These are phyloP conservation scores for Agrilus biguttatus DNA, from an alignment of 2,888 invertebrate genomes.

Conservation along the genomic window DNA sequence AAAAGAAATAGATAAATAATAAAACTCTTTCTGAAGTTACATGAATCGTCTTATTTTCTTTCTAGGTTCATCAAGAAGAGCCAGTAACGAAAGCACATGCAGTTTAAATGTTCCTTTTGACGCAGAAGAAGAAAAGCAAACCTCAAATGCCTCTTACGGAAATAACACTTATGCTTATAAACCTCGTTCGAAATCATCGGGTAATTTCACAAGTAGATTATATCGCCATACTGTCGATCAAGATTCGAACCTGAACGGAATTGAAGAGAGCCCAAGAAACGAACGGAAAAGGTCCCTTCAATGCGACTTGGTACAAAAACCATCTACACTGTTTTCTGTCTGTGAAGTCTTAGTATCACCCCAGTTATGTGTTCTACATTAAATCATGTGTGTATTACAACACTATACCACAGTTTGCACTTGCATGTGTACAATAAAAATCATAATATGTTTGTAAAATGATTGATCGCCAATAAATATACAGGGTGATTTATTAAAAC, in stretches of 20 bases:
- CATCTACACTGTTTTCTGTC: not conserved
- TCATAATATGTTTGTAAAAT: too few relatives aligned
- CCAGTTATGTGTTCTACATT: too few relatives aligned
- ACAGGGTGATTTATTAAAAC: too few relatives aligned
- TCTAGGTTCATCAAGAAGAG: slow-evolving; percentile 23
- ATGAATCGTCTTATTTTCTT: slow-evolving; percentile 2
- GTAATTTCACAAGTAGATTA: slow-evolving; percentile 16
- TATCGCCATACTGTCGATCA: slow-evolving; percentile 13
- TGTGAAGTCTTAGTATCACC: too few relatives aligned
- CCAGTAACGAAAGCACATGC: slow-evolving; percentile 24
- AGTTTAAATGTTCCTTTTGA: slow-evolving; percentile 23
- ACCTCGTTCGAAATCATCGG: slow-evolving; percentile 20
- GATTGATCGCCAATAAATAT: too few relatives aligned
- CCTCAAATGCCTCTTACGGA: slow-evolving; percentile 9
- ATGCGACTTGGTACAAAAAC: slow-evolving; percentile 17
- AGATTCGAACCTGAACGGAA: slow-evolving; percentile 21
- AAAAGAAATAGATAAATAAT: too few relatives aligned
- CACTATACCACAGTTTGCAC: too few relatives aligned
- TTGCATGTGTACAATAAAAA: too few relatives aligned
- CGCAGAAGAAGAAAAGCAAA: slow-evolving; percentile 16
- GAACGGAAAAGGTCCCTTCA: slow-evolving; percentile 23
- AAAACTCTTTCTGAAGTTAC: too few relatives aligned
- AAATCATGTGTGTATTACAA: too few relatives aligned
- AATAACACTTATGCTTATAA: slow-evolving; percentile 9
- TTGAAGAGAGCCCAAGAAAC: slow-evolving; percentile 23